Evolutionary conservation across 2,888 invertebrate genomes (phyloP).

Genomic region (Cosmia pyralina): DNA sequence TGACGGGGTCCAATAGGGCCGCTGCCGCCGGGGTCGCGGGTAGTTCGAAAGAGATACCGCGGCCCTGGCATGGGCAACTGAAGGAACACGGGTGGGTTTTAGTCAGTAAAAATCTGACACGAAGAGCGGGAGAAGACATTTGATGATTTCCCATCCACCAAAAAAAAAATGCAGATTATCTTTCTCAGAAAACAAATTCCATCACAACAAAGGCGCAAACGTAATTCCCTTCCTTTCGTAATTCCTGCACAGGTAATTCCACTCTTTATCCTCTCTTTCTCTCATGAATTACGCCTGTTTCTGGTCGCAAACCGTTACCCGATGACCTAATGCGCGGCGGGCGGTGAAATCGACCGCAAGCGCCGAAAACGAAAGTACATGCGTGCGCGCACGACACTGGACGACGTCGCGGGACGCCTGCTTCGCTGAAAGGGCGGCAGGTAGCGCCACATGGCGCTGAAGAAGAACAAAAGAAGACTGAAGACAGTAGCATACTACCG

Average conservation of each 20-base stretch:
- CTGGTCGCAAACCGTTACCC: constrained; percentile 77
- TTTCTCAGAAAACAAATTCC: neutral
- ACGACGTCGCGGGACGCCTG: constrained; percentile 28
- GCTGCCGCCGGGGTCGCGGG: too few relatives aligned
- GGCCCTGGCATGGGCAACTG: too few relatives aligned
- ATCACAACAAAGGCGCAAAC: neutral
- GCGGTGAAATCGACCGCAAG: constrained; percentile 77
- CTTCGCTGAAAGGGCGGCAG: constrained; percentile 49
- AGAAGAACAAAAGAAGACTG: constrained; percentile 11
- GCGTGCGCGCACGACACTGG: constrained; percentile 58
- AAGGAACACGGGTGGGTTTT: too few relatives aligned
- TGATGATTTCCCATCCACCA: too few relatives aligned
- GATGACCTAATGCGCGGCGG: constrained; percentile 81
- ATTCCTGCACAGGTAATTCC: neutral
- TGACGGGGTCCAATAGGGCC: too few relatives aligned
- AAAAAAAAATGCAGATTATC: too few relatives aligned
- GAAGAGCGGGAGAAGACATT: too few relatives aligned
- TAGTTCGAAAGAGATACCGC: too few relatives aligned
- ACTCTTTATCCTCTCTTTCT: constrained; percentile 23
- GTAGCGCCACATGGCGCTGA: neutral
- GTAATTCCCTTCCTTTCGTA: neutral
- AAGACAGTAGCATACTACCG: neutral
- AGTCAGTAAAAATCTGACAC: too few relatives aligned
- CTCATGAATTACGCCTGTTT: constrained; percentile 51
- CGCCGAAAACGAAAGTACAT: constrained; percentile 85